Evolutionary conservation across 2,113 vertebrate genomes (phyloP), one percentile per base, ranked within the genome.

Genomic region (Elachura formosa): DNA sequence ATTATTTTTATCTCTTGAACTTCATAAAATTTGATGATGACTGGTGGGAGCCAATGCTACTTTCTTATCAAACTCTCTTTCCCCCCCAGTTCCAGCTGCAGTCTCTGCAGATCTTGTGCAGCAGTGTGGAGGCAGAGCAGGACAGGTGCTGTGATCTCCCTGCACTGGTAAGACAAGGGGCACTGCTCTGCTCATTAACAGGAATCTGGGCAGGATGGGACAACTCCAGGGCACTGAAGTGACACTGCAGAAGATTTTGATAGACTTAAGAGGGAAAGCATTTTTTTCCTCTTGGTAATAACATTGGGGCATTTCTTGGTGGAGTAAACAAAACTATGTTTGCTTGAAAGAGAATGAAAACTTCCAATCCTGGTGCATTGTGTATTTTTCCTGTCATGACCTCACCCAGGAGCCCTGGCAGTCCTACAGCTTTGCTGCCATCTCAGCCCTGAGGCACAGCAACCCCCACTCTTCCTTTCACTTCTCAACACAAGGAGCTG

Each of bases 131-230:
- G 98, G 97, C 98, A 3, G 97, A 97, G 17, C 97, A 98, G 36
- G 99, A 99, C 87, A 96, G 90, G 67, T 99, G 99, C 97, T 99
- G 99, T 21, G 98, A 99, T 81, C 98, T 99, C 88, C 99, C 99
- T 16, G 98, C 98, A 1, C 76, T 96, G 98, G 99, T 99, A 94
- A 98, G 98, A 68, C 94, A 56, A 62, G 45, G 66, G 19, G 20
- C 34, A 46, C 5, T 23, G 0, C 54, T 67, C 58, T 79, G 43
- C 61, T 52, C n/a, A 16, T 5, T 55, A 86, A 6, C 52, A 26
- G 9, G n/a, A 28, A 29, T 12, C 29, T 49, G 54, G 74, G 63
- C 25, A 10, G 51, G 71, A 17, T 26, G 58, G 64, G 56, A 80
- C 28, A 5, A 26, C 14, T 17, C 52, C 19, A 2, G 28, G 51